A percentile compares a stretch with the other conserved stretches of the same genome.
Evolutionary conservation across 2,888 invertebrate genomes (phyloP).

Genomic region (Ariolimax columbianus): DNA sequence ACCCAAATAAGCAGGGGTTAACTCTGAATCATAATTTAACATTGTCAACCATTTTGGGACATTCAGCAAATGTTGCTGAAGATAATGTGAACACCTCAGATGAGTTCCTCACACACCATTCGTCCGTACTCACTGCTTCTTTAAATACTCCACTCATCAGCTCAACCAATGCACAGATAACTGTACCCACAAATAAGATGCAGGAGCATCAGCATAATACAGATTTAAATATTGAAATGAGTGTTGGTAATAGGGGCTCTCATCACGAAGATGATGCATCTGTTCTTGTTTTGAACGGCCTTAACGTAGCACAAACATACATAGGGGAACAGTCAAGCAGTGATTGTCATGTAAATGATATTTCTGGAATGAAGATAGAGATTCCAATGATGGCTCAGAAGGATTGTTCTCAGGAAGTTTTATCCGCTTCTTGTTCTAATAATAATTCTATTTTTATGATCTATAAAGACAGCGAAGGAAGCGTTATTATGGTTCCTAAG

Average conservation of each 20-base stretch:
- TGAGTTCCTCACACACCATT: neutral
- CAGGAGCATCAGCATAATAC: too few species aligned
- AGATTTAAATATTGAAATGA: neutral
- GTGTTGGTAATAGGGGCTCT: neutral
- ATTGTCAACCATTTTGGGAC: neutral
- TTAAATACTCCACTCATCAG: neutral
- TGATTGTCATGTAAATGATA: neutral
- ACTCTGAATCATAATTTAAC: neutral
- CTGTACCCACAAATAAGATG: neutral
- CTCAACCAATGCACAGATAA: neutral
- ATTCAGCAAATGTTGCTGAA: too few species aligned
- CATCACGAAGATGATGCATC: neutral
- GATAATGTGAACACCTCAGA: too few species aligned
- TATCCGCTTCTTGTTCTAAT: neutral
- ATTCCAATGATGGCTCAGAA: neutral
- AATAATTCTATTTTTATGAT: slow-evolving; percentile 34
- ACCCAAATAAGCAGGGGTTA: neutral
- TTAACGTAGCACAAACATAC: neutral
- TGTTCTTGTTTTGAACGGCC: neutral
- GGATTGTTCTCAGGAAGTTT: neutral
- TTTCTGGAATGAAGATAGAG: neutral
- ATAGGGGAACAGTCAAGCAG: neutral
- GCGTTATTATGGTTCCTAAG: slow-evolving; percentile 30
- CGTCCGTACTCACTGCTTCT: neutral
- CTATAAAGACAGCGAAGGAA: slow-evolving; percentile 34